A percentile compares a stretch with the other conserved stretches of the same genome.
These are phyloP conservation scores for Diachasmimorpha longicaudata DNA, from an alignment of 1,140 invertebrate species.

Conservation along the genomic window DNA sequence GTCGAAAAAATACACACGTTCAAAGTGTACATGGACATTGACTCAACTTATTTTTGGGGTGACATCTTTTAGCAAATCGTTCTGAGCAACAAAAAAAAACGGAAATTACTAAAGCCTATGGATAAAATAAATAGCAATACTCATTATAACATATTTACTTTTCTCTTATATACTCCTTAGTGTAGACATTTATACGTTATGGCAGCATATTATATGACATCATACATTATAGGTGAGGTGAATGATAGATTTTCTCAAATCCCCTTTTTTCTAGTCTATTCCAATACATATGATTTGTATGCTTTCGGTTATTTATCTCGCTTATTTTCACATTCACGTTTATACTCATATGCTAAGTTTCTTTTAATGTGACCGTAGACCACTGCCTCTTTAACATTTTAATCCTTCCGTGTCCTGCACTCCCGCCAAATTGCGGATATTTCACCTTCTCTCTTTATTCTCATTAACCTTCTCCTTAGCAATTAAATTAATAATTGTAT, in stretches of 20 bases:
- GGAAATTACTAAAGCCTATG: neutral
- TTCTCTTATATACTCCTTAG: constrained; percentile 57
- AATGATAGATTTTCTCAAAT: constrained; percentile 51
- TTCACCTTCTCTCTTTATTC: constrained; percentile 30
- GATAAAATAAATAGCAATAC: neutral
- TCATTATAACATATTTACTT: constrained; percentile 52
- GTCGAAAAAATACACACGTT: too few species aligned
- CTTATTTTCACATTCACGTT: neutral
- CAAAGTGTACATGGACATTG: too few species aligned
- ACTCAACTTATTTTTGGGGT: too few species aligned
- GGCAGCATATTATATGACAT: constrained; percentile 61
- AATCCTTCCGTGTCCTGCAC: neutral
- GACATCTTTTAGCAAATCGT: too few species aligned
- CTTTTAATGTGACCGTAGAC: neutral
- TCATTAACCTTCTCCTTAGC: neutral
- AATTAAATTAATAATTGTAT: neutral
- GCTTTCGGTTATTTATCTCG: neutral
- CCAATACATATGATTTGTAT: constrained; percentile 29
- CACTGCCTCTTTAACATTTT: neutral
- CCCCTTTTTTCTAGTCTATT: constrained; percentile 27
- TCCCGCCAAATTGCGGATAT: neutral
- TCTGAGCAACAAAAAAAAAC: neutral
- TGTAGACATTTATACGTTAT: constrained; percentile 63
- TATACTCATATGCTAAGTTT: neutral
- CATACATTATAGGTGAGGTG: constrained; percentile 59